These are phyloP conservation scores for Callospermophilus lateralis DNA, from an alignment of 2,113 vertebrate genomes.

Conservation along the genomic window DNA sequence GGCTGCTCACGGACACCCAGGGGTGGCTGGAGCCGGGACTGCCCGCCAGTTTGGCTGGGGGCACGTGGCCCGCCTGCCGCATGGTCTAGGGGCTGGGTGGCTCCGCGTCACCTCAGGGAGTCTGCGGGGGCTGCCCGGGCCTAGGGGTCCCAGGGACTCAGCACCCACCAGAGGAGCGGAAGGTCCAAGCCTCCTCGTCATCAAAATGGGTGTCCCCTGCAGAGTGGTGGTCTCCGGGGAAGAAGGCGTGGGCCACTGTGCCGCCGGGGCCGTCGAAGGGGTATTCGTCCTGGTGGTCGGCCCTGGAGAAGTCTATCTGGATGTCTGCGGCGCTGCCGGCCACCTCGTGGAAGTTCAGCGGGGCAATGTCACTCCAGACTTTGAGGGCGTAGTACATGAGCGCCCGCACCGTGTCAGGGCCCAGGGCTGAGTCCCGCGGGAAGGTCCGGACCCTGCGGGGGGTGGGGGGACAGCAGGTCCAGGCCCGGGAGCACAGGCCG, in stretches of 20 bases:
- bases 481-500: no score
- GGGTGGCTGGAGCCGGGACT: no score
- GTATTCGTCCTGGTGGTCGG: conserved; percentile 95
- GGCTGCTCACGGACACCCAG: no score
- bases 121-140: no score
- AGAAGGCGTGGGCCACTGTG: conserved; percentile 96
- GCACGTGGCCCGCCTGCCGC: no score
- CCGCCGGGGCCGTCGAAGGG: conserved; percentile 98
- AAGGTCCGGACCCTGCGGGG: conserved; percentile 94
- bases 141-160: background rate
- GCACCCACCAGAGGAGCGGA: conserved; percentile 93
- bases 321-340: conserved; percentile 95
- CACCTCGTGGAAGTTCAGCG: conserved; percentile 98
- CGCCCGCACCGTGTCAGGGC: conserved; percentile 95
- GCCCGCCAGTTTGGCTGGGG: no score
- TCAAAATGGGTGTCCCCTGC: conserved; percentile 98
- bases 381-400: conserved; percentile 98
- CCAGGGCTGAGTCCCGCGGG: conserved; percentile 93
- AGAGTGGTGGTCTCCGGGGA: conserved; percentile 93
- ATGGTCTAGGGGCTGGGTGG: background rate
- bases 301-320: conserved; percentile 97
- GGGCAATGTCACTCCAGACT: conserved; percentile 97
- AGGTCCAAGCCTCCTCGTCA: conserved; percentile 97
- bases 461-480: no score
- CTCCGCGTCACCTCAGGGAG: no score